Evolutionary conservation across 2,113 vertebrate genomes (phyloP).

Genomic region (Lagopus muta): DNA sequence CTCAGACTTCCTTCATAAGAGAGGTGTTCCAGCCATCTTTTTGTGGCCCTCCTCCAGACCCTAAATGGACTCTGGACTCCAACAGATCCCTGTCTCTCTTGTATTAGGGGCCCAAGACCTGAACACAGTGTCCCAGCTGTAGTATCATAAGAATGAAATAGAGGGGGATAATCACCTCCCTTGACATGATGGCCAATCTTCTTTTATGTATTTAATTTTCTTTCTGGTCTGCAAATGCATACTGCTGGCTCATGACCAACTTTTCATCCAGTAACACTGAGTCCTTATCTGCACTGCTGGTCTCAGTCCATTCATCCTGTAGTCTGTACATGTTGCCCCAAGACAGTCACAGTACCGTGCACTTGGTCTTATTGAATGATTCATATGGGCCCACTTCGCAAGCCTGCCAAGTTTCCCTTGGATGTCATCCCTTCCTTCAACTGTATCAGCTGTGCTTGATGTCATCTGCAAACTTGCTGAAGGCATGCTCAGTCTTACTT

Average conservation of each 20-base stretch:
- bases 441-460: not conserved
- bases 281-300: not conserved
- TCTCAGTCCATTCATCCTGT: not conserved
- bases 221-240: not conserved
- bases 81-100: too few relatives aligned
- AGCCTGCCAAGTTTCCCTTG: not conserved
- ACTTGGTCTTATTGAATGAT: not conserved
- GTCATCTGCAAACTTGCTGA: not conserved
- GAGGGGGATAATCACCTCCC: not conserved
- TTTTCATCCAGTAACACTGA: not conserved
- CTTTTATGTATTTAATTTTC: not conserved
- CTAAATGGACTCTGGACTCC: too few relatives aligned
- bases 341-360: not conserved
- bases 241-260: not conserved
- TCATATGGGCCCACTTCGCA: not conserved
- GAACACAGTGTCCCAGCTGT: too few relatives aligned
- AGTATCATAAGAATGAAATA: not conserved
- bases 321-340: not conserved
- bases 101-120: too few relatives aligned
- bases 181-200: not conserved
- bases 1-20: not conserved
- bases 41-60: too few relatives aligned
- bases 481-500: not conserved
- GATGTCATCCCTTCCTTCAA: not conserved
- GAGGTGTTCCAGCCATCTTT: too few relatives aligned